Conservation (phyloP, 2,113 vertebrate genomes). For the Epinephelus moara region DNA sequence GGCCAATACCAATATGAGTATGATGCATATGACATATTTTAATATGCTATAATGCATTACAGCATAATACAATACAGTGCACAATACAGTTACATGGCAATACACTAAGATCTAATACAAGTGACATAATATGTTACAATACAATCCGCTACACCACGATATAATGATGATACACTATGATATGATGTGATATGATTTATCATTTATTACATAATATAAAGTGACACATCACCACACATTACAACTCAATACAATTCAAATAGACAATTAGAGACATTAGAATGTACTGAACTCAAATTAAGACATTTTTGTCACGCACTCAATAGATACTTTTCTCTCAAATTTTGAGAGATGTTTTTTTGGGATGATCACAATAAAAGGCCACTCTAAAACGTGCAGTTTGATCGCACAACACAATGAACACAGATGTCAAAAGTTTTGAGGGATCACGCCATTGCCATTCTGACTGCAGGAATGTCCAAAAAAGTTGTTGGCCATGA, state of each 20-base stretch:
- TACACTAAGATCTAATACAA: not conserved
- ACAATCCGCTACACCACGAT: not conserved
- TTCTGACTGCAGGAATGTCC: too few species aligned
- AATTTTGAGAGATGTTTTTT: too few species aligned
- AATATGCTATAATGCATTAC: not conserved
- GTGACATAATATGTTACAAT: not conserved
- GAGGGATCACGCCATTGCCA: too few species aligned
- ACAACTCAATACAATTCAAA: not conserved
- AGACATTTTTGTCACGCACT: too few species aligned
- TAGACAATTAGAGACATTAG: not conserved
- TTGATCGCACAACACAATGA: too few species aligned
- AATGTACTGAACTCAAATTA: too few species aligned
- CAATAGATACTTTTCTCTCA: too few species aligned
- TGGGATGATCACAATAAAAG: too few species aligned
- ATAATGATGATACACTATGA: not conserved
- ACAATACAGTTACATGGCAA: not conserved
- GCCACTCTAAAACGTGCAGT: too few species aligned
- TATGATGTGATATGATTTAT: not conserved
- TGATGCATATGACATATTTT: not conserved
- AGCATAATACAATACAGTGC: not conserved
- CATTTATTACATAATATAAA: not conserved
- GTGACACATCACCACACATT: not conserved
- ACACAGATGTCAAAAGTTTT: too few species aligned
- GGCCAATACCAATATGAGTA: not conserved
- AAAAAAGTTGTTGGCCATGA: too few species aligned